Conservation (phyloP, 1,140 invertebrate genomes). For the Drosophila nigromelanica region DNA sequence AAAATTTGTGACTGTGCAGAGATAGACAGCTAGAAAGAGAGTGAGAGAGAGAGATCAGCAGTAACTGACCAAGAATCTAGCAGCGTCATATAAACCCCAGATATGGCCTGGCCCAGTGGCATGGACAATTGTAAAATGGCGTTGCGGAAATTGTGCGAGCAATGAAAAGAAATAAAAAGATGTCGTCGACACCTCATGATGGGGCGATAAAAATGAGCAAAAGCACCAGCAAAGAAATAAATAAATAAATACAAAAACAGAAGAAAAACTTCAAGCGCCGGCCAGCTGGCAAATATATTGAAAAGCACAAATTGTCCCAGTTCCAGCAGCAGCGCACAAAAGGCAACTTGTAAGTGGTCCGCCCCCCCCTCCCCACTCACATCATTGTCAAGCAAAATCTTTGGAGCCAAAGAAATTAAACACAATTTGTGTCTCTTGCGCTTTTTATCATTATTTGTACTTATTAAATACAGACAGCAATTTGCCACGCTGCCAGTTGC, state of each 20-base stretch:
- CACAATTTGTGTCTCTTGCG: slow-evolving; percentile 55
- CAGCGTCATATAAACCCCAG: slow-evolving; percentile 19
- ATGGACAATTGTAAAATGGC: slow-evolving; percentile 71
- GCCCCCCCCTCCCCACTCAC: neutral
- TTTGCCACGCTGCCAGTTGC: slow-evolving; percentile 46
- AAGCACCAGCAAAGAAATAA: slow-evolving; percentile 14
- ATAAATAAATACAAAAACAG: slow-evolving; percentile 14
- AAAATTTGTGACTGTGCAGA: slow-evolving; percentile 22
- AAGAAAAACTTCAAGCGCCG: slow-evolving; percentile 41
- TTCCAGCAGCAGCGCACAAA: slow-evolving; percentile 53
- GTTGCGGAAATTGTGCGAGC: slow-evolving; percentile 71
- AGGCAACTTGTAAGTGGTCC: slow-evolving; percentile 8
- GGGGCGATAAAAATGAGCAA: slow-evolving; percentile 8
- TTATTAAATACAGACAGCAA: slow-evolving; percentile 65
- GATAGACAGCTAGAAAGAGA: neutral
- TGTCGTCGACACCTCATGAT: slow-evolving; percentile 20
- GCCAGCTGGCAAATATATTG: slow-evolving; percentile 34
- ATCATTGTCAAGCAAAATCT: slow-evolving; percentile 30
- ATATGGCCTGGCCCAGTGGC: slow-evolving; percentile 18
- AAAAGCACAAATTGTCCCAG: slow-evolving; percentile 70
- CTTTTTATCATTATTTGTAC: slow-evolving; percentile 51
- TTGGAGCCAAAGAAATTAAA: slow-evolving; percentile 65
- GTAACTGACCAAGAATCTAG: slow-evolving; percentile 27
- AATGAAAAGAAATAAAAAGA: slow-evolving; percentile 64
- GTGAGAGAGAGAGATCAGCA: slow-evolving; percentile 4